phyloP scores from a whole-genome alignment of 2,113 vertebrate genomes.

The Sprattus sprattus region DNA sequence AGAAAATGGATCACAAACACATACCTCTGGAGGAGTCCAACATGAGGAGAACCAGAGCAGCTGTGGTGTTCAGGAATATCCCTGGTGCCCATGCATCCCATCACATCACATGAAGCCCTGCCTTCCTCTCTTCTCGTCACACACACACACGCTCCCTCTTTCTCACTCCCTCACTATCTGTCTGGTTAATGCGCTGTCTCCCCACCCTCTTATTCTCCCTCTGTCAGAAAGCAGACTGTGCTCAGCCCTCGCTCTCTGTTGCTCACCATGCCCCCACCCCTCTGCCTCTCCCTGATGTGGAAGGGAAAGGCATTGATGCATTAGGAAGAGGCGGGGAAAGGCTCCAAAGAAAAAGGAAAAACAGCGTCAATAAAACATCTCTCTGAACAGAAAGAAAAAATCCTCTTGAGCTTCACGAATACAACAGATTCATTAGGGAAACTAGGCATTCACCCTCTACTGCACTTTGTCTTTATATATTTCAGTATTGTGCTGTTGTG shows the following conservation, averaged over 20 bases:
- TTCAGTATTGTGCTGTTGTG: background rate
- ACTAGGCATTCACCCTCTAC: background rate
- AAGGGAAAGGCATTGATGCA: conserved; percentile 44
- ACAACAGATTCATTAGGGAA: background rate
- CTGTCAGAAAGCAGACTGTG: conserved; percentile 13
- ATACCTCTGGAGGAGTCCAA: conserved; percentile 1
- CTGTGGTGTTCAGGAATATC: conserved; percentile 27
- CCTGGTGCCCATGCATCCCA: conserved; percentile 51
- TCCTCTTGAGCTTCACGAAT: background rate
- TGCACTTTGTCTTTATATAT: background rate
- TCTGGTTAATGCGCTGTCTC: conserved; percentile 28
- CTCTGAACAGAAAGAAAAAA: background rate
- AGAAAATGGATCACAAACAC: background rate
- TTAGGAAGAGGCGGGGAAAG: conserved; percentile 46
- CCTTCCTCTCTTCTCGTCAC: conserved; percentile 48
- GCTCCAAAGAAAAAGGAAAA: background rate
- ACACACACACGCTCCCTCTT: conserved; percentile 39
- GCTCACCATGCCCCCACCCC: conserved; percentile 18
- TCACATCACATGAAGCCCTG: conserved; percentile 38
- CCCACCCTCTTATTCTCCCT: conserved; percentile 39
- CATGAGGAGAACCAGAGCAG: background rate
- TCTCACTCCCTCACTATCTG: background rate
- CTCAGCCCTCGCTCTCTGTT: background rate
- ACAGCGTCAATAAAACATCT: background rate
- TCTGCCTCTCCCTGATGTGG: conserved; percentile 41